Conservation (phyloP, 2,888 invertebrate genomes). For the Tenthredo notha region DNA sequence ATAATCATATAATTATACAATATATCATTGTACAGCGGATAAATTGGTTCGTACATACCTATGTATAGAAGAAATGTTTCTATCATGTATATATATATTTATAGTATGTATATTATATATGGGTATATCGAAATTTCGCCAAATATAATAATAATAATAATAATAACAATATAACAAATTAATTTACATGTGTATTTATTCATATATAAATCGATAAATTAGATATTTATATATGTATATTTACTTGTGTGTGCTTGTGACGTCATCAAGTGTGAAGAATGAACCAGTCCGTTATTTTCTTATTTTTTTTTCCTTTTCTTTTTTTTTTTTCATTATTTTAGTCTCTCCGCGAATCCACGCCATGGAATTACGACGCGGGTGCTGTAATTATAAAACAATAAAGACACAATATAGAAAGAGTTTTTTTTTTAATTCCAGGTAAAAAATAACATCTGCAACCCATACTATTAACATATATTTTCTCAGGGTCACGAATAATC, state of each 20-base stretch:
- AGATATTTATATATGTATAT: not conserved
- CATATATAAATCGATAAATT: slow-evolving; percentile 9
- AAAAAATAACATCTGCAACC: not conserved
- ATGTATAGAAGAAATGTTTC: not conserved
- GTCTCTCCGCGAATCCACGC: not conserved
- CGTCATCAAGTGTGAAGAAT: slow-evolving; percentile 51
- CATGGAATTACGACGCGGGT: slow-evolving; percentile 71
- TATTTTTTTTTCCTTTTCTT: not conserved
- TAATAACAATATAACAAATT: not conserved
- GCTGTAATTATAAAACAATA: slow-evolving; percentile 61
- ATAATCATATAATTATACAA: not conserved
- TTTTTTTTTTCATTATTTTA: not conserved
- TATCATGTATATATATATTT: not conserved
- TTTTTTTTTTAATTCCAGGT: not conserved
- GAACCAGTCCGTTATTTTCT: slow-evolving; percentile 4
- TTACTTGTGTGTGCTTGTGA: slow-evolving; percentile 47
- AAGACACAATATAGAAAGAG: not conserved
- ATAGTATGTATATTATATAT: not conserved
- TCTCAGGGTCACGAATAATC: not conserved
- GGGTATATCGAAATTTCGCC: not conserved
- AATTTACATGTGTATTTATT: not conserved
- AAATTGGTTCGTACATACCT: slow-evolving; percentile 24
- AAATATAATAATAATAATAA: slow-evolving; percentile 1
- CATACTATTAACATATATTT: not conserved
- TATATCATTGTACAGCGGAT: slow-evolving; percentile 10